A percentile compares a stretch with the other conserved stretches of the same genome.
Evolutionary conservation across 1,140 invertebrate genomes (phyloP).

Genomic region (Eubasilissa regina): DNA sequence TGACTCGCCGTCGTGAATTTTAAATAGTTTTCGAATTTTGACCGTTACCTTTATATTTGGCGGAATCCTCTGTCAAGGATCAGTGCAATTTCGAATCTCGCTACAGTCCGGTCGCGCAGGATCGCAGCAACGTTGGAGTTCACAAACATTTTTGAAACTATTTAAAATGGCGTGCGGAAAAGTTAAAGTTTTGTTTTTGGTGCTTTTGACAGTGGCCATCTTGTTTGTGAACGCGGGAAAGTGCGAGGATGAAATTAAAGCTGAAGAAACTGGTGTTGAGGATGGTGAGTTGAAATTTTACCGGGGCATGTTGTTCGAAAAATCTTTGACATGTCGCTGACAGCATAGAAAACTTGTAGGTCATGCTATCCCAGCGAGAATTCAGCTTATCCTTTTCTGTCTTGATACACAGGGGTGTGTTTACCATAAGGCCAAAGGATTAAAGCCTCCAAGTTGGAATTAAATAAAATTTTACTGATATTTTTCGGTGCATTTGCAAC

Average conservation of each 20-base stretch:
- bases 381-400: no score
- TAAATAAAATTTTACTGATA: no score
- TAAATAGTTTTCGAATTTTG: constrained; percentile 40
- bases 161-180: constrained; percentile 28
- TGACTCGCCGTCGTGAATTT: constrained; percentile 11
- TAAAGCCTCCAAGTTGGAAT: no score
- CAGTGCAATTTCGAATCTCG: constrained; percentile 16
- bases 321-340: no score
- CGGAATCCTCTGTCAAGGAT: constrained; percentile 8
- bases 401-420: no score
- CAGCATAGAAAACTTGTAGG: no score
- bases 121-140: background rate
- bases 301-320: background rate
- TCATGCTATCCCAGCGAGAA: no score
- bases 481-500: no score
- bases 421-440: no score
- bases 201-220: constrained; percentile 21
- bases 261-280: constrained; percentile 7
- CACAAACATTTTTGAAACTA: background rate
- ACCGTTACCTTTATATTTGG: constrained; percentile 44
- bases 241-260: constrained; percentile 2
- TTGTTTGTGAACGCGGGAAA: constrained; percentile 38
- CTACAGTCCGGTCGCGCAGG: background rate
- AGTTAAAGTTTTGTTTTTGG: constrained; percentile 31
- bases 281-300: background rate